Evolutionary conservation across 2,888 invertebrate genomes (phyloP).

Genomic region (Rhaphigaster nebulosa): DNA sequence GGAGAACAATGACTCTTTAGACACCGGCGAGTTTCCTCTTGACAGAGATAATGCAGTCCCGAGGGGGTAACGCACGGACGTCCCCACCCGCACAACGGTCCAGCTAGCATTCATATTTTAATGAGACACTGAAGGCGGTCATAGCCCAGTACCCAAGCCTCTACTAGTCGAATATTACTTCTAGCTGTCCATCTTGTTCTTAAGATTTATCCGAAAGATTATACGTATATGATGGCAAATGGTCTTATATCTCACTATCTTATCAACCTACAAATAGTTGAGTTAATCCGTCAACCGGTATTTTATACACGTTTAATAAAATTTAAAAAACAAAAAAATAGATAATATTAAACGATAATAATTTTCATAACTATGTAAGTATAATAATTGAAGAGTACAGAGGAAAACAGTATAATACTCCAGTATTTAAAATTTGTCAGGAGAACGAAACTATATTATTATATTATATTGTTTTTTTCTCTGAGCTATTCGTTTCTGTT

Average conservation of each 20-base stretch:
- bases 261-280: no score
- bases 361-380: no score
- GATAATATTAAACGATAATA: no score
- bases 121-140: conserved; percentile 44
- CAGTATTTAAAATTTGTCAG: no score
- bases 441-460: no score
- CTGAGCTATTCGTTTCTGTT: no score
- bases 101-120: conserved; percentile 57
- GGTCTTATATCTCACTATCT: neutral
- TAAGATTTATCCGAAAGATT: neutral
- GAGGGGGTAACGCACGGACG: conserved; percentile 50
- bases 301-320: no score
- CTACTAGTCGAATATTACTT: conserved; percentile 8
- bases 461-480: no score
- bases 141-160: neutral
- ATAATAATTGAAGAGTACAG: no score
- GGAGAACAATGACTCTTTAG: neutral
- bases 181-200: neutral
- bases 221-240: neutral
- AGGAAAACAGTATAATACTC: no score
- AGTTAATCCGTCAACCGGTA: no score
- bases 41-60: neutral
- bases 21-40: neutral
- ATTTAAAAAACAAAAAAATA: no score
- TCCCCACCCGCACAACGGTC: conserved; percentile 55